Percentiles rank a stretch among this genome's conserved stretches.
Evolutionary conservation across 1,140 invertebrate genomes (phyloP).

Genomic region (Acromyrmex heyeri): DNA sequence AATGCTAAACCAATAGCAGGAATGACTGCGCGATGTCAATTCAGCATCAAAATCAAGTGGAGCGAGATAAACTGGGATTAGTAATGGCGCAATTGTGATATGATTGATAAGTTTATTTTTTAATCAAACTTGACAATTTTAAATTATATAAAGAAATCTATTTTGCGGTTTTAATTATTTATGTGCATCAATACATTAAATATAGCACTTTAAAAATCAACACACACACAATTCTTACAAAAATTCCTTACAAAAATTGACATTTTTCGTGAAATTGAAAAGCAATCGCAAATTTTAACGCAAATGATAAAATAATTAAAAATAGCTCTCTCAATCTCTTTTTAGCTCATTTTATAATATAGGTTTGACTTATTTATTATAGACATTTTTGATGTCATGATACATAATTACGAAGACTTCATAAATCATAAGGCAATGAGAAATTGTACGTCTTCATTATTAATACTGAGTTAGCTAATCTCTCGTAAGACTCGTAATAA

Average conservation of each 20-base stretch:
- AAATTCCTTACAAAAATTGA: neutral
- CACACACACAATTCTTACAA: neutral
- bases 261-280: neutral
- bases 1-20: neutral
- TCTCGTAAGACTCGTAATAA: neutral
- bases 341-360: slow-evolving; percentile 5
- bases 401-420: neutral
- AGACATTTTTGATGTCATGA: neutral
- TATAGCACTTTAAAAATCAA: neutral
- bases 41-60: neutral
- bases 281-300: neutral
- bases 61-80: neutral
- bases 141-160: neutral
- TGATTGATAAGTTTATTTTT: neutral
- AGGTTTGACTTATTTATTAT: neutral
- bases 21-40: neutral
- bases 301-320: slow-evolving; percentile 11
- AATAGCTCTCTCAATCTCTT: neutral
- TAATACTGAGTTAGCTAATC: slow-evolving; percentile 35
- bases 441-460: neutral
- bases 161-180: neutral
- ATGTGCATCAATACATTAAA: neutral
- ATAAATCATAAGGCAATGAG: slow-evolving; percentile 17
- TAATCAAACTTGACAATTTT: neutral
- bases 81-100: neutral